A percentile compares a stretch with the other conserved stretches of the same genome.
These are phyloP conservation scores for Montipora capitata DNA, from an alignment of 92 coral and sea anemone species.

Conservation along the genomic window DNA sequence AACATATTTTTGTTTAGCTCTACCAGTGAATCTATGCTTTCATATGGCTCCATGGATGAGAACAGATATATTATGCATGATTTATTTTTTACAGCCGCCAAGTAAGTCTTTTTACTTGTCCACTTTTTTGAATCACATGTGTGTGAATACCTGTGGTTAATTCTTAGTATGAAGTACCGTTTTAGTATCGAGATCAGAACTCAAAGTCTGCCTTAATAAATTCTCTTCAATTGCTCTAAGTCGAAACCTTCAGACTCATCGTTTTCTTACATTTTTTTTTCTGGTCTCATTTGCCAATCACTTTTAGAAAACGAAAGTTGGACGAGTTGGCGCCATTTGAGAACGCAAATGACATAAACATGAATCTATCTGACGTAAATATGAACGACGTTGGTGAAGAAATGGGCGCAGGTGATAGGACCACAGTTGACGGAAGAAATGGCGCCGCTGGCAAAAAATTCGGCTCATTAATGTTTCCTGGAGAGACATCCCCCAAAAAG, in stretches of 20 bases:
- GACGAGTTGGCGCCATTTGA: background rate
- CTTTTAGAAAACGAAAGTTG: background rate
- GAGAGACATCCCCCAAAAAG: slow-evolving; percentile 7
- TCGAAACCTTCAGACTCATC: too few species aligned
- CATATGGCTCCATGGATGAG: slow-evolving; percentile 40
- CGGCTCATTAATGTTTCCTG: background rate
- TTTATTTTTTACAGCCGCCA: background rate
- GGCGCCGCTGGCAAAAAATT: background rate
- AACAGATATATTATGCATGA: slow-evolving; percentile 8
- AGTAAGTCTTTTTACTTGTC: background rate
- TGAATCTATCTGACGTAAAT: background rate
- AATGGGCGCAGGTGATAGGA: background rate
- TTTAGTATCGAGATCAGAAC: too few species aligned
- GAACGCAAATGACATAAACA: background rate
- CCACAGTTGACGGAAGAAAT: background rate
- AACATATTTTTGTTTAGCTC: background rate
- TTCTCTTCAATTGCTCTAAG: too few species aligned
- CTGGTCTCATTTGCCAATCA: too few species aligned
- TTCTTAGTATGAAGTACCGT: too few species aligned
- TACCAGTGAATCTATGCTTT: slow-evolving; percentile 1
- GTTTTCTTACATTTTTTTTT: too few species aligned
- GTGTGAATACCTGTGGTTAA: too few species aligned
- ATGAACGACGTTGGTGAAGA: background rate
- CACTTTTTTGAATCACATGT: background rate
- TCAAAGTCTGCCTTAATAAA: too few species aligned